These are phyloP conservation scores for Neolamprologus brichardi DNA, from an alignment of 2,113 vertebrate species.

Conservation along the genomic window DNA sequence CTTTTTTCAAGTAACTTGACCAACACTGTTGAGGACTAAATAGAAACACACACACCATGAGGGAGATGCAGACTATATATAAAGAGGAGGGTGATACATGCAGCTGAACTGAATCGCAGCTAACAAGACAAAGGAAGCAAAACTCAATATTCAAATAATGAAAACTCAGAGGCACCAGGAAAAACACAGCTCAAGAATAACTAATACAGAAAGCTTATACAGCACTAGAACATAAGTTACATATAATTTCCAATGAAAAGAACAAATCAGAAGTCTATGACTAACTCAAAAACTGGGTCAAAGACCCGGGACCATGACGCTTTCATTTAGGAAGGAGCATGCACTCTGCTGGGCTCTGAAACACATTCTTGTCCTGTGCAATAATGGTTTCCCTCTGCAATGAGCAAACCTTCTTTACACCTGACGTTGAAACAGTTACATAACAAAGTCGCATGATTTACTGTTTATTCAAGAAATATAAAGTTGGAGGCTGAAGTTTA, in stretches of 20 bases:
- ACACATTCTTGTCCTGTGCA: fast-evolving
- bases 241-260: not conserved
- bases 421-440: not conserved
- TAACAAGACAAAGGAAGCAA: not conserved
- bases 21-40: not conserved
- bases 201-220: not conserved
- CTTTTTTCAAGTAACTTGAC: too few species aligned
- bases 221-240: not conserved
- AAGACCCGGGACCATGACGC: fast-evolving
- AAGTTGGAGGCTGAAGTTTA: not conserved
- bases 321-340: not conserved
- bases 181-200: not conserved
- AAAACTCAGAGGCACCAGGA: not conserved
- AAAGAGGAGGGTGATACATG: not conserved
- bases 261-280: not conserved
- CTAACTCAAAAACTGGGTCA: not conserved
- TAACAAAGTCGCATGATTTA: not conserved
- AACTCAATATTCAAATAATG: not conserved
- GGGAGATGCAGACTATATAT: not conserved
- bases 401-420: not conserved
- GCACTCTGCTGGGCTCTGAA: not conserved
- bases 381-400: fast-evolving
- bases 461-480: not conserved
- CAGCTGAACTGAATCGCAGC: not conserved
- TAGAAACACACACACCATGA: fast-evolving